Evolutionary conservation across 2,888 invertebrate genomes (phyloP), one percentile per base, ranked within the genome.

Genomic region (Serrognathus titanus): DNA sequence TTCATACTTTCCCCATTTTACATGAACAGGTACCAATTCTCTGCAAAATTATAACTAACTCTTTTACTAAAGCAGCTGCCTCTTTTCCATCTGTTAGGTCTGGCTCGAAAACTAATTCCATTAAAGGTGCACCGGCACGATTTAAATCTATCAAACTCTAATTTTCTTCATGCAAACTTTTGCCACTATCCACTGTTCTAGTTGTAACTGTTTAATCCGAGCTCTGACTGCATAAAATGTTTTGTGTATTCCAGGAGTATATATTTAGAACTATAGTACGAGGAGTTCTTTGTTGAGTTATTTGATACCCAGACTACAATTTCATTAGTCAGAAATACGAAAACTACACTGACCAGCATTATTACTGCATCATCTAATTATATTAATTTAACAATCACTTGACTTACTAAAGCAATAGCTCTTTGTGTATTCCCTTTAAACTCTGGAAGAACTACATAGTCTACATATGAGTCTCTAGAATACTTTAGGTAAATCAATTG

Each of bases 111-210:
- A 99, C 97, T 52, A 99, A 81, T 80, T 99, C 98, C 85, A 99
- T 95, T 12, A 99, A 81, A 1, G 93, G 94, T 55, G 90, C 81
- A 4, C 97, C 98, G 48, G 97, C 97, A 69, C 99, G 84, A 80
- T 99, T 99, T 53, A 99, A 82, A 78, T 99, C 98, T 11, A 99
- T 89, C 12, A 97, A 80, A 73, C 90, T 91, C 68, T 76, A 77
- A 66, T 80, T 82, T 20, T 80, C 73, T 60, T 82, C 82, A 72
- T 97, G 94, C 11, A 98, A 78, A 53, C 94, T 95, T 79, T 94
- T 97, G 0, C 97, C 99, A 78, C 97, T 97, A 81, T 99, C 99
- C 76, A n/a, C n/a, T 98, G 97, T 73, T 99, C 99, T 39, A 99
- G 75, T 75, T 99, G 98, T 45, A 99, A 80, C 77, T 97, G 97